Evolutionary conservation across 1,140 invertebrate genomes (phyloP).

Genomic region (Danaus plexippus): DNA sequence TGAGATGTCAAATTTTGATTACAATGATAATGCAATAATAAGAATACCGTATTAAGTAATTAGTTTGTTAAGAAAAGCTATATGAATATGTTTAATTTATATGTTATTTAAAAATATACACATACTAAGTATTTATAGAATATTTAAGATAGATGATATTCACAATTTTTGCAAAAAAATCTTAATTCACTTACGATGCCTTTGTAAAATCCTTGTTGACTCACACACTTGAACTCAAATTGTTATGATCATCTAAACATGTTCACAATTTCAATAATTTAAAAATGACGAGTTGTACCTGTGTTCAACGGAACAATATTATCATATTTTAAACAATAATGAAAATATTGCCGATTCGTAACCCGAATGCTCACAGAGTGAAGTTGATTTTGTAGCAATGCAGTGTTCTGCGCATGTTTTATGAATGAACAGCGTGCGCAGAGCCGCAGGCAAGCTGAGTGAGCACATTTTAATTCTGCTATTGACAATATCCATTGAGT

Average conservation of each 20-base stretch:
- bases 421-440: constrained; percentile 54
- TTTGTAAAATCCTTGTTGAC: constrained; percentile 17
- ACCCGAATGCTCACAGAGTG: constrained; percentile 36
- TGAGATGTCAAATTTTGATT: too few relatives aligned
- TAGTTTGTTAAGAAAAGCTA: too few relatives aligned
- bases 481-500: constrained; percentile 57
- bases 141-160: too few relatives aligned
- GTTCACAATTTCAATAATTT: constrained; percentile 27
- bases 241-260: constrained; percentile 34
- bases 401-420: constrained; percentile 66
- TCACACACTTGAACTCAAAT: constrained; percentile 19
- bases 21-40: too few relatives aligned
- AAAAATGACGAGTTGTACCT: constrained; percentile 16
- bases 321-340: constrained; percentile 32
- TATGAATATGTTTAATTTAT: too few relatives aligned
- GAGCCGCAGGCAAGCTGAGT: constrained; percentile 35
- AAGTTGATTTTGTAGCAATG: constrained; percentile 67
- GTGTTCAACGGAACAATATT: constrained; percentile 30
- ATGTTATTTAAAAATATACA: too few relatives aligned
- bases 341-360: constrained; percentile 43
- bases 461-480: constrained; percentile 58
- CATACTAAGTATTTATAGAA: too few relatives aligned
- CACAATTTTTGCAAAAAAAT: constrained; percentile 4
- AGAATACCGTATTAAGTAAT: too few relatives aligned
- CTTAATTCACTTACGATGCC: constrained; percentile 28